Conservation (phyloP, 1,140 invertebrate genomes). For the Saccostrea glomerata region DNA sequence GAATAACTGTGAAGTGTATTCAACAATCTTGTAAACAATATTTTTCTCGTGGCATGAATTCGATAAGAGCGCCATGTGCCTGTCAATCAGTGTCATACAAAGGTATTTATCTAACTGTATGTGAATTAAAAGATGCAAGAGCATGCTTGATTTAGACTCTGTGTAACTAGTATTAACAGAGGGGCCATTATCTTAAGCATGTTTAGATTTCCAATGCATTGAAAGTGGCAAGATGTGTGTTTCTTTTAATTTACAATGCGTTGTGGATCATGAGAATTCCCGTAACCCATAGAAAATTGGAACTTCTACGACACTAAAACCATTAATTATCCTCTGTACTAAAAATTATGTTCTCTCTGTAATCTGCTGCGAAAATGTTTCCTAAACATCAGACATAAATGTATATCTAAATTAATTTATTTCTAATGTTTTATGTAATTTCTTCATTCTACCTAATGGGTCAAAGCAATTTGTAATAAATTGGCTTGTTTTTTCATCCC, state of each 20-base stretch:
- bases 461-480: constrained; percentile 14
- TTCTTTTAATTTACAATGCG: neutral
- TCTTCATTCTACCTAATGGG: neutral
- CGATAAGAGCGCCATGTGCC: constrained; percentile 34
- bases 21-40: constrained; percentile 36
- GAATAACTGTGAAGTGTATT: constrained; percentile 38
- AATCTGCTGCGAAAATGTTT: neutral
- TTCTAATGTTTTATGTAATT: neutral
- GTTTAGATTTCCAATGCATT: constrained; percentile 32
- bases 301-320: neutral
- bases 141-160: constrained; percentile 30
- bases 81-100: constrained; percentile 32
- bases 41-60: constrained; percentile 31
- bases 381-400: neutral
- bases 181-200: constrained; percentile 33
- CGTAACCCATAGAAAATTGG: neutral
- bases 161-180: constrained; percentile 21
- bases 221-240: constrained; percentile 24
- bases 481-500: constrained; percentile 12
- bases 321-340: neutral
- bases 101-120: constrained; percentile 11
- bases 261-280: neutral
- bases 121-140: constrained; percentile 25
- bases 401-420: neutral
- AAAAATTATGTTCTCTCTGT: neutral